These are phyloP conservation scores for Podiceps cristatus DNA, from an alignment of 2,113 vertebrate species.

Conservation along the genomic window DNA sequence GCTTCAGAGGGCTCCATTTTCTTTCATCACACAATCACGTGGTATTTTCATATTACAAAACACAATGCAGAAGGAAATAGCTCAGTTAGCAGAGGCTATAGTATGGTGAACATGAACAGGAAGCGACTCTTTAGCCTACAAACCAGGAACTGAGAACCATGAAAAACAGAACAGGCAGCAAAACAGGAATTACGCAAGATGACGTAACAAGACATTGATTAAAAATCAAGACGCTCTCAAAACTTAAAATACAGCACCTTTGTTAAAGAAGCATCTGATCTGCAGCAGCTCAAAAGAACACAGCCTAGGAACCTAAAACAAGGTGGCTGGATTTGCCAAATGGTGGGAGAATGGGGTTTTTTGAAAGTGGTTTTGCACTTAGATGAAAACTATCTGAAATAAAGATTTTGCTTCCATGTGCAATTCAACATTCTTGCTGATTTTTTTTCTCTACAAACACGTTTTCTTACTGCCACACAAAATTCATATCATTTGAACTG, in stretches of 20 bases:
- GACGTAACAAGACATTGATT: background rate
- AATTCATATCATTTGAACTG: background rate
- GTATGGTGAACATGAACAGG: background rate
- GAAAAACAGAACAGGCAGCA: background rate
- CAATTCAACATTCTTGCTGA: background rate
- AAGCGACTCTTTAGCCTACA: background rate
- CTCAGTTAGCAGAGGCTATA: background rate
- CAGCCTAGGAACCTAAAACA: background rate
- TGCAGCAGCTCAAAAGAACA: background rate
- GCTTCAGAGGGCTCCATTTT: background rate
- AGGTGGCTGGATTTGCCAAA: background rate
- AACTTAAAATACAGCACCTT: background rate
- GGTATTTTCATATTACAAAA: background rate
- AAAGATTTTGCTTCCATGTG: background rate
- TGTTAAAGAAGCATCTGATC: background rate
- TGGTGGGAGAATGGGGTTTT: background rate
- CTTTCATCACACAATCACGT: background rate
- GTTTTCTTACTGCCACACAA: background rate
- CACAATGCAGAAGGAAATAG: background rate
- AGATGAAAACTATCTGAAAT: background rate
- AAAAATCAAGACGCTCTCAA: background rate
- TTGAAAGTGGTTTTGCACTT: background rate
- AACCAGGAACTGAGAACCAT: background rate
- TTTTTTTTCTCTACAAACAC: background rate
- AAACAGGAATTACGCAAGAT: background rate